Evolutionary conservation across 1,140 invertebrate species (phyloP).

Genomic region (Tyrophagus putrescentiae): DNA sequence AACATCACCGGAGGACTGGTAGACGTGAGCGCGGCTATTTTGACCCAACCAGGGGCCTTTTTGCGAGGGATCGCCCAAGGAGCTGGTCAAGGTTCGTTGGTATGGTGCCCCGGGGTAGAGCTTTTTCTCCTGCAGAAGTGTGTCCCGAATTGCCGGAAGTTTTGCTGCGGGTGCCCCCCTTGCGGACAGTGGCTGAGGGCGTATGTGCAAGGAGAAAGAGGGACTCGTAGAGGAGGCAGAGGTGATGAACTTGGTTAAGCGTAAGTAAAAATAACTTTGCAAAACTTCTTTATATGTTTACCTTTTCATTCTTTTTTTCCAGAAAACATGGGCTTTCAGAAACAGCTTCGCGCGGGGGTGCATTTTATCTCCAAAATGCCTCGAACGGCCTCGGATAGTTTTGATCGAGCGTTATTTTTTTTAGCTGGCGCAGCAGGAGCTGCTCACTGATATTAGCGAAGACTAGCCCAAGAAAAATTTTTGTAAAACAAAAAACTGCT

Average conservation of each 20-base stretch:
- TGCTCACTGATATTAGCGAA: constrained; percentile 8
- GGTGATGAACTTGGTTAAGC: constrained; percentile 20
- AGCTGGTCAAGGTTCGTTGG: constrained; percentile 30
- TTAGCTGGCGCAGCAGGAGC: constrained; percentile 7
- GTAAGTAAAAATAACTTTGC: not conserved
- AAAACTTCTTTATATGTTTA: not conserved
- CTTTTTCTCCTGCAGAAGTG: constrained; percentile 51
- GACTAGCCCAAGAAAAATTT: no score
- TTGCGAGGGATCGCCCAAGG: constrained; percentile 29
- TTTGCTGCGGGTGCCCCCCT: constrained; percentile 64
- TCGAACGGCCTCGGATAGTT: constrained; percentile 30
- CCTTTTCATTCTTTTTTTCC: not conserved
- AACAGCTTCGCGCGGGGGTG: constrained; percentile 31
- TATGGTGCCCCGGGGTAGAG: constrained; percentile 29
- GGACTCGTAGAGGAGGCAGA: constrained; percentile 15
- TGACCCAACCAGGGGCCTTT: constrained; percentile 29
- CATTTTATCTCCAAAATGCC: constrained; percentile 31
- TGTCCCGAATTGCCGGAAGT: constrained; percentile 60
- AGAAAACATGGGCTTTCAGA: constrained; percentile 28
- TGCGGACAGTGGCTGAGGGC: constrained; percentile 65
- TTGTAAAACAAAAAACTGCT: no score
- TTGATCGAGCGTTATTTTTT: constrained; percentile 20
- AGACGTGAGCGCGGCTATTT: constrained; percentile 28
- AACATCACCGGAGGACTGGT: constrained; percentile 23
- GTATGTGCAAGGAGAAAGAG: constrained; percentile 24